Conservation (phyloP, 1,140 invertebrate genomes). For the Maniola jurtina region DNA sequence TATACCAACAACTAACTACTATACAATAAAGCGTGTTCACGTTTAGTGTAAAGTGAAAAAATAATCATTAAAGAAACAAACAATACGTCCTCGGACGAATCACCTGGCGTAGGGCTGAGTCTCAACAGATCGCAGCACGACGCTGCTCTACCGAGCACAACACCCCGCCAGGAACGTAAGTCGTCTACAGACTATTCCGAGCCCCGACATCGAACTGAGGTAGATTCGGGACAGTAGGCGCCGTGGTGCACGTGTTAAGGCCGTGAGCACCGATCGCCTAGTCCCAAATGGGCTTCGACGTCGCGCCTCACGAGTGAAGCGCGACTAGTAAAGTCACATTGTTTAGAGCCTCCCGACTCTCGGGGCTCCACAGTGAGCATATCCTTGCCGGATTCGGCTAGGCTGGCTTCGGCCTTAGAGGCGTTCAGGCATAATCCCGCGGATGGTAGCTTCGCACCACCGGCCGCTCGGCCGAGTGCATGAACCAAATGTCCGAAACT, state of each 20-base stretch:
- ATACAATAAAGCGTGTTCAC: too few species aligned
- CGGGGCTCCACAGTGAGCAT: conserved; percentile 15
- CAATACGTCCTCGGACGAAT: too few species aligned
- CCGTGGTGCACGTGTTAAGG: too few species aligned
- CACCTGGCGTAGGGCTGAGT: too few species aligned
- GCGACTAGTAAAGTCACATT: too few species aligned
- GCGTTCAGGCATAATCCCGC: conserved; percentile 91
- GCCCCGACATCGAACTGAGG: conserved; percentile 80
- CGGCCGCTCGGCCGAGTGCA: conserved; percentile 76
- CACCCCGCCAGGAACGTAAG: conserved; percentile 81
- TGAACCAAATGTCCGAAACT: conserved; percentile 87
- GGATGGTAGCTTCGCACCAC: conserved; percentile 89
- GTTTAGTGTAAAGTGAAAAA: too few species aligned
- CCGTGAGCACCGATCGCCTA: too few species aligned
- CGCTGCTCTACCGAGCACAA: conserved; percentile 82
- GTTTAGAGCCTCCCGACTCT: too few species aligned
- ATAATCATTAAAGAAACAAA: too few species aligned
- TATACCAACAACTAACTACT: too few species aligned
- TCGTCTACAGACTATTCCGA: conserved; percentile 82
- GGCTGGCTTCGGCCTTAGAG: conserved; percentile 88
- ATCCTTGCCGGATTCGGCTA: conserved; percentile 80
- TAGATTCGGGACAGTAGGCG: conserved; percentile 7
- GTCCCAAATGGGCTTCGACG: too few species aligned
- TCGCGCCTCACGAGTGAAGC: too few species aligned
- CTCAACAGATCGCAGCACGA: conserved; percentile 51